Evolutionary conservation across 53 echinoderm and acorn worm species (phyloP).

Genomic region (Temnopleurus reevesii): DNA sequence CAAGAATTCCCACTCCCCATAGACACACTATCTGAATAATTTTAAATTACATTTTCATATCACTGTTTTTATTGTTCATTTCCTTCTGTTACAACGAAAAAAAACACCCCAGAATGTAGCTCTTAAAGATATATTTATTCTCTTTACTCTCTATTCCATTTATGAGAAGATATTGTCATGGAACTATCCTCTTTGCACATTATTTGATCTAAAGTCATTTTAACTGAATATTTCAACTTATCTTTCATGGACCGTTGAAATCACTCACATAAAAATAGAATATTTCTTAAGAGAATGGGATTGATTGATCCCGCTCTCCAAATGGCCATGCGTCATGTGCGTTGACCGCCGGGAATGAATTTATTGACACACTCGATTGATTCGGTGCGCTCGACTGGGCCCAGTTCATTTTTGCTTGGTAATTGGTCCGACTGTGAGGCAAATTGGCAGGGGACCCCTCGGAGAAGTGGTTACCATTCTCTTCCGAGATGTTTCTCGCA

Average conservation of each 20-base stretch:
- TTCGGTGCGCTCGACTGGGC: conserved; percentile 1
- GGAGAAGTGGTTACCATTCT: not conserved
- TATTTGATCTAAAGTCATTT: not conserved
- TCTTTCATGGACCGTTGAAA: not conserved
- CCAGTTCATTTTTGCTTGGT: conserved; percentile 40
- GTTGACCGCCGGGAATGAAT: conserved; percentile 20
- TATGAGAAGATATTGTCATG: not conserved
- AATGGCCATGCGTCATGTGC: not conserved
- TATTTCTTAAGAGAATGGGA: not conserved
- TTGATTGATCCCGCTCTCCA: not conserved
- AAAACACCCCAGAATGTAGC: too few relatives aligned
- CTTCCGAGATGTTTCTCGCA: not conserved
- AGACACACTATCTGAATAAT: too few relatives aligned
- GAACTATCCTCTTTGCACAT: not conserved
- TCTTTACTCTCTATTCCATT: too few relatives aligned
- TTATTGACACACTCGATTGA: conserved; percentile 39
- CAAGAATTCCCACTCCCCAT: too few relatives aligned
- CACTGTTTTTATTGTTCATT: too few relatives aligned
- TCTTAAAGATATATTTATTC: too few relatives aligned
- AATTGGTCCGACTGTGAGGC: not conserved
- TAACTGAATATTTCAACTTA: not conserved
- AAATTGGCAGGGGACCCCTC: not conserved
- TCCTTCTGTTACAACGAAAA: too few relatives aligned
- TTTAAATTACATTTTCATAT: too few relatives aligned
- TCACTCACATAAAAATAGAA: not conserved